Evolutionary conservation across 2,113 vertebrate genomes (phyloP).

Genomic region (Odontophorus gujanensis): DNA sequence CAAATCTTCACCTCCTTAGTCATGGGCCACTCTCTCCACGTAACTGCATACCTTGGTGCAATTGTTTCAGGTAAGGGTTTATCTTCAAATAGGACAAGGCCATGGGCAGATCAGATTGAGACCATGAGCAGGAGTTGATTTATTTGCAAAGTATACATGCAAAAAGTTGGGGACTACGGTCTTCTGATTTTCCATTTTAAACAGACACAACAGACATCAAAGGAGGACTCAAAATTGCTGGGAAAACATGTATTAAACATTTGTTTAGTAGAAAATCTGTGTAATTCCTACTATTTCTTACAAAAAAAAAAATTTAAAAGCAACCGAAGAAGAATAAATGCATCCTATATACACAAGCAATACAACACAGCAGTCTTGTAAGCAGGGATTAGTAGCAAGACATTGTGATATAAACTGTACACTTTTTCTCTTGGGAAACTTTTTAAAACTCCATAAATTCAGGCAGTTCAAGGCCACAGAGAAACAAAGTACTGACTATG

Average conservation of each 20-base stretch:
- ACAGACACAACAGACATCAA: not conserved
- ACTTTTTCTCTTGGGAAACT: constrained; percentile 37
- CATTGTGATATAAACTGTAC: not conserved
- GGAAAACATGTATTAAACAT: not conserved
- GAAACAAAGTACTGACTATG: not conserved
- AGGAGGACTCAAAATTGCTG: not conserved
- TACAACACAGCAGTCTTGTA: not conserved
- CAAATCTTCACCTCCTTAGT: not conserved
- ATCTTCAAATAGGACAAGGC: not conserved
- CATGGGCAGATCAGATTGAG: not conserved
- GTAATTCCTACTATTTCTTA: not conserved
- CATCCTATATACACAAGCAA: not conserved
- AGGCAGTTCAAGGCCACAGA: not conserved
- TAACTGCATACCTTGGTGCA: not conserved
- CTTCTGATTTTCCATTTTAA: not conserved
- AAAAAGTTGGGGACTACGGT: not conserved
- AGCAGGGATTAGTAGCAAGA: constrained; percentile 24
- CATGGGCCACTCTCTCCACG: not conserved
- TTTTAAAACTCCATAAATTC: not conserved
- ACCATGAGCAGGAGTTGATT: not conserved
- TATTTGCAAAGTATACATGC: not conserved
- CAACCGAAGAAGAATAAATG: not conserved
- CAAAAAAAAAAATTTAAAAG: not conserved
- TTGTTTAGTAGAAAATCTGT: not conserved
- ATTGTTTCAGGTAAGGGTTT: not conserved